Conservation (phyloP, 1,140 invertebrate genomes). For the Sitodiplosis mosellana region DNA sequence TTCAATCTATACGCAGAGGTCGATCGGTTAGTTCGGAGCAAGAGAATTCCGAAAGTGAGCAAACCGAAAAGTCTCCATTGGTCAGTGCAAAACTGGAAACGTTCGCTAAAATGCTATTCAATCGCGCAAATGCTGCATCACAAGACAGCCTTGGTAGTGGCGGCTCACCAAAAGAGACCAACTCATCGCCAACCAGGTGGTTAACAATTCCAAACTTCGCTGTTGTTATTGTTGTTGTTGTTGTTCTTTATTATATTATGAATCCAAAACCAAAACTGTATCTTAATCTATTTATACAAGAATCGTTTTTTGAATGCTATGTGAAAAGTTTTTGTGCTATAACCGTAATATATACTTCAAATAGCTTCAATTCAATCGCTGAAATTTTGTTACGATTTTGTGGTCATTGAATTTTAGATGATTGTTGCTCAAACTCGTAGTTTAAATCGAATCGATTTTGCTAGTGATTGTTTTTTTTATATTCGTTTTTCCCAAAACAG, state of each 20-base stretch:
- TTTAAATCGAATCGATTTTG: no score
- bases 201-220: neutral
- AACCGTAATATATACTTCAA: constrained; percentile 9
- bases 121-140: constrained; percentile 23
- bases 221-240: neutral
- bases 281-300: no score
- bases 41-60: constrained; percentile 27
- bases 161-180: neutral
- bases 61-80: constrained; percentile 33
- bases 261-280: no score
- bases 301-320: constrained; percentile 3
- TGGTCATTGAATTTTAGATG: constrained; percentile 4
- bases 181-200: constrained; percentile 12
- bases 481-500: no score
- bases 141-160: constrained; percentile 3
- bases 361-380: constrained; percentile 13
- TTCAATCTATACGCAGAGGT: constrained; percentile 18
- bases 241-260: no score
- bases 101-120: constrained; percentile 40
- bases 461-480: no score
- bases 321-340: constrained; percentile 13
- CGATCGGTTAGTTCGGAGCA: constrained; percentile 36
- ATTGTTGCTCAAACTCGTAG: no score
- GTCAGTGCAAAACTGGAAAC: constrained; percentile 40
- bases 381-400: constrained; percentile 8